Percentiles rank a stretch among this genome's conserved stretches.
Evolutionary conservation across 2,888 invertebrate species (phyloP).

Genomic region (Automeris io): DNA sequence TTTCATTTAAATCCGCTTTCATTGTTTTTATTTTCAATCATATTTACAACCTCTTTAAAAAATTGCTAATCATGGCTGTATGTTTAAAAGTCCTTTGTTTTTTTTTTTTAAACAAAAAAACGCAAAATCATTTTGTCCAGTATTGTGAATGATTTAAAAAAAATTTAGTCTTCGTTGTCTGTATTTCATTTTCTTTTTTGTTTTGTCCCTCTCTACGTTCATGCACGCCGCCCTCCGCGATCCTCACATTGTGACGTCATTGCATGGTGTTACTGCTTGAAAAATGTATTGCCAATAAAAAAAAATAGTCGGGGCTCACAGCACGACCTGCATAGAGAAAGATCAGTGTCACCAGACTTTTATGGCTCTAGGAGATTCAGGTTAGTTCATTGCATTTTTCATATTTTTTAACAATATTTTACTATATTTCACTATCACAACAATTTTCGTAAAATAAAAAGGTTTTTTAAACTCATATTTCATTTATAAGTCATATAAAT

Average conservation of each 20-base stretch:
- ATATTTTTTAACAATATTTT: not conserved
- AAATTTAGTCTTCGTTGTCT: not conserved
- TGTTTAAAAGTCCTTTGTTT: conserved; percentile 6
- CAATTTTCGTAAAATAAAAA: not conserved
- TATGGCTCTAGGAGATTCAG: conserved; percentile 85
- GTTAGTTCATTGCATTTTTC: conserved; percentile 69
- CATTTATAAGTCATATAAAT: too few species aligned
- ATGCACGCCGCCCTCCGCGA: conserved; percentile 36
- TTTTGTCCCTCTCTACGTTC: conserved; percentile 33
- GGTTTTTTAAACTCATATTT: too few species aligned
- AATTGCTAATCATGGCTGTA: not conserved
- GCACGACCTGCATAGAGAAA: conserved; percentile 81
- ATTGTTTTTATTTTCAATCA: conserved; percentile 7
- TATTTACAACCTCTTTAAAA: conserved; percentile 18
- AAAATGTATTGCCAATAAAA: conserved; percentile 29
- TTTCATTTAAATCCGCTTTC: conserved; percentile 2
- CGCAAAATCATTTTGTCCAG: not conserved
- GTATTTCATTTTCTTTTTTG: conserved; percentile 19
- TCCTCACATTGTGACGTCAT: conserved; percentile 62
- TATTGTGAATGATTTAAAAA: not conserved
- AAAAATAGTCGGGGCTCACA: conserved; percentile 81
- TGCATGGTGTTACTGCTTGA: conserved; percentile 56
- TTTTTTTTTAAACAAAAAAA: too few species aligned
- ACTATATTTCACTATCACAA: not conserved
- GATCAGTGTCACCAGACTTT: conserved; percentile 85